Conservation (phyloP, 2,113 vertebrate species). For the Hypocryptadius cinnamomeus region DNA sequence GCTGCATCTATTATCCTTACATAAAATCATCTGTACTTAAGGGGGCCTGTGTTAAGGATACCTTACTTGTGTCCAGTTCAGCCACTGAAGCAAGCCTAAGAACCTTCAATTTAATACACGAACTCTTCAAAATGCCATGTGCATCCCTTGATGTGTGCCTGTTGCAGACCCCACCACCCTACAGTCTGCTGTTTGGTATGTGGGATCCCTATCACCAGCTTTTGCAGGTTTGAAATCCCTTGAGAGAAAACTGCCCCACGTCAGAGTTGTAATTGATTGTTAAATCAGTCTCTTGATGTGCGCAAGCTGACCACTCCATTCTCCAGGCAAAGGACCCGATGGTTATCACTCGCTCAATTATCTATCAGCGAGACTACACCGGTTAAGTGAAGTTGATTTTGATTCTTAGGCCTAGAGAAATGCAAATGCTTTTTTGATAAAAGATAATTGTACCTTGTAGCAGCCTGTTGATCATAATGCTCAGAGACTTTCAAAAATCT, state of each 20-base stretch:
- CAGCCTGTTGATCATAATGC: background rate
- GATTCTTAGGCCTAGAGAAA: background rate
- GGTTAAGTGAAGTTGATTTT: background rate
- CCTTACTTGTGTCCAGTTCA: background rate
- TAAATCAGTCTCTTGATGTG: slow-evolving; percentile 8
- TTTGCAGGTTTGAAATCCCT: background rate
- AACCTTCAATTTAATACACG: background rate
- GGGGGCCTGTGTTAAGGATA: background rate
- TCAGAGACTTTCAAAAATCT: background rate
- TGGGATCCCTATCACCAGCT: background rate
- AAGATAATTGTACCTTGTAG: background rate
- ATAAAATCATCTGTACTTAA: background rate
- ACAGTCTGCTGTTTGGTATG: background rate
- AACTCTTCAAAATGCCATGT: background rate
- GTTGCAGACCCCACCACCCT: background rate
- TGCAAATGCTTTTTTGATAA: no score
- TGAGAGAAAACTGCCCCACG: background rate
- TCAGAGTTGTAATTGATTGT: slow-evolving; percentile 29
- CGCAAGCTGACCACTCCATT: background rate
- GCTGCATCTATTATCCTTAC: background rate
- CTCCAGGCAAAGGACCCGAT: background rate
- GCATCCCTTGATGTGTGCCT: background rate
- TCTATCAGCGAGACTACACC: background rate
- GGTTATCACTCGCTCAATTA: slow-evolving; percentile 3
- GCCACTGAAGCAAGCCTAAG: background rate